Conservation (phyloP, 92 coral and sea anemone species). For the Pocillopora meandrina region DNA sequence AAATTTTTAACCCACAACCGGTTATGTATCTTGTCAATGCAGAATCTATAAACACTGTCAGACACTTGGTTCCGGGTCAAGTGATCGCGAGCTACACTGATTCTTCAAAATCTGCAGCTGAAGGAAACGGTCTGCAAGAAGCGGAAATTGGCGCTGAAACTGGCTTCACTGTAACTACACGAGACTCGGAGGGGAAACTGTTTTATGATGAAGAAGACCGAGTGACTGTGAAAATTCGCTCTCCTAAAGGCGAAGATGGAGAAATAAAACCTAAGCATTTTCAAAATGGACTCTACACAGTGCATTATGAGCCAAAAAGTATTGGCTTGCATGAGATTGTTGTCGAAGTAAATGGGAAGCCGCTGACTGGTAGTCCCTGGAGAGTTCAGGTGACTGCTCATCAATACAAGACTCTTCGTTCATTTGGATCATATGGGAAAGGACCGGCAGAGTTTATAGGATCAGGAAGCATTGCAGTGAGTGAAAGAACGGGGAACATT, state of each 20-base stretch:
- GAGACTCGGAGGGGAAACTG: slow-evolving; percentile 5
- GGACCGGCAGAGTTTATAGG: neutral
- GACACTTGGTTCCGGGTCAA: neutral
- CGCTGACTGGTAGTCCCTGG: slow-evolving; percentile 50
- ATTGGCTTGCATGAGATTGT: slow-evolving; percentile 41
- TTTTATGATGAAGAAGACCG: neutral
- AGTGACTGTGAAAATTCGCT: neutral
- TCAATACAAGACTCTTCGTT: neutral
- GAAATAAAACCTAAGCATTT: slow-evolving; percentile 39
- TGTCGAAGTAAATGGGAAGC: slow-evolving; percentile 29
- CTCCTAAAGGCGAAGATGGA: slow-evolving; percentile 13
- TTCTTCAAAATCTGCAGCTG: slow-evolving; percentile 1
- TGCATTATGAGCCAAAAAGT: slow-evolving; percentile 28
- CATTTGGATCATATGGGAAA: neutral
- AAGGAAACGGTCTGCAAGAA: neutral
- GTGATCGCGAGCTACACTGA: neutral
- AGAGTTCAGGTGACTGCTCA: slow-evolving; percentile 34
- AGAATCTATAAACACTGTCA: too few species aligned
- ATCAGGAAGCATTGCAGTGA: neutral
- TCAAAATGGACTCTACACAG: slow-evolving; percentile 46
- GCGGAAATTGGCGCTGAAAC: neutral
- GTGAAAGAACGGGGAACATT: slow-evolving; percentile 4
- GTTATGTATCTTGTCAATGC: neutral
- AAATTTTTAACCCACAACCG: neutral
- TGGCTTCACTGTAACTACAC: neutral